phyloP scores from a whole-genome alignment of 2,888 invertebrate genomes.

The Junonia oenone region DNA sequence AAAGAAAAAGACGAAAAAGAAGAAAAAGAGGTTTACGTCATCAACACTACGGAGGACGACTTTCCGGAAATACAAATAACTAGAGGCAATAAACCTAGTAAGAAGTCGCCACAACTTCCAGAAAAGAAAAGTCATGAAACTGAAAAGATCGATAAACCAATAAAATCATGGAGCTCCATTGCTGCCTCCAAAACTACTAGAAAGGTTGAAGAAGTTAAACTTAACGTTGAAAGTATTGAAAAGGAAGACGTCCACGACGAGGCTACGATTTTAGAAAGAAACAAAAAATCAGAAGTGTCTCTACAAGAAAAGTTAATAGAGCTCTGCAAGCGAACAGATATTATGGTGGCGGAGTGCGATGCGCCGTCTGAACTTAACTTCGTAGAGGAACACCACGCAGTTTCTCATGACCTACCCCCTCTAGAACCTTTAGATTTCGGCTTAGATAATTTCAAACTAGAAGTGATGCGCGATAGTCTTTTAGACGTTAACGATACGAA shows the following conservation, averaged over 20 bases:
- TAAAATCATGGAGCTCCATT: constrained; percentile 78
- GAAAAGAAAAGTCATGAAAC: constrained; percentile 34
- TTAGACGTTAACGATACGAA: constrained; percentile 55
- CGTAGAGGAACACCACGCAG: constrained; percentile 68
- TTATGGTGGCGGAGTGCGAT: constrained; percentile 72
- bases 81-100: constrained; percentile 52
- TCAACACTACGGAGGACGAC: constrained; percentile 65
- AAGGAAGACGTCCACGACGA: constrained; percentile 28
- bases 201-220: constrained; percentile 37
- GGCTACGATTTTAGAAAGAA: constrained; percentile 21
- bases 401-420: constrained; percentile 57
- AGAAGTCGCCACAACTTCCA: constrained; percentile 53
- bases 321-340: constrained; percentile 68
- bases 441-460: constrained; percentile 65
- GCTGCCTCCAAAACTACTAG: constrained; percentile 57
- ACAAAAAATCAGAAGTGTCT: constrained; percentile 39
- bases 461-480: constrained; percentile 69
- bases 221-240: constrained; percentile 21
- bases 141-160: constrained; percentile 47
- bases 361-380: constrained; percentile 64
- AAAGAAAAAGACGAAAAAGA: constrained; percentile 47
- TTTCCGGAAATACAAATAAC: constrained; percentile 73
- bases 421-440: constrained; percentile 63
- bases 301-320: constrained; percentile 65
- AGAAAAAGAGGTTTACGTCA: constrained; percentile 66